Base-by-base conservation (phyloP, 2,888 invertebrate genomes). In the Drosophila quinaria region DNA sequence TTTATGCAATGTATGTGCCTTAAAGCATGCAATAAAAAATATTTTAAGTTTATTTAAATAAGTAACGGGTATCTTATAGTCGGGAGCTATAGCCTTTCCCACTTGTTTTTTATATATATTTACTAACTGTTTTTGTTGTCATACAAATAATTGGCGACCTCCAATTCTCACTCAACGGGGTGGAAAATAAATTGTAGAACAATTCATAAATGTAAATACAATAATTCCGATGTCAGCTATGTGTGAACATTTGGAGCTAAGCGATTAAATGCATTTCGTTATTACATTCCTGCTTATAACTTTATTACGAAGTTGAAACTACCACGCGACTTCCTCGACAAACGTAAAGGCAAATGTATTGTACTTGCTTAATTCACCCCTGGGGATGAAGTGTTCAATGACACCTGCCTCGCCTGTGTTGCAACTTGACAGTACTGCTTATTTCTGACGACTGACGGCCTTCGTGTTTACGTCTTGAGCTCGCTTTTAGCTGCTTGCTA, bases 241-340 rank as follows among this genome's bases (percentile, higher is more conserved):
- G 55, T 56, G 55, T 56, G 44, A 56, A 56, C 55, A 56, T 56
- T 56, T 44, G 44, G 44, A 56, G 22, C 44, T 44, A 56, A 56
- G 44, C 55, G 55, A 56, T 58, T 58, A 58, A 58, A 58, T 58
- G 58, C 58, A 58, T 58, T 58, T 58, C 58, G 46, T 58, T 58
- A 58, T 58, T 47, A 58, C 58, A 58, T 58, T 58, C 46, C 58
- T 58, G 58, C 46, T 58, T 58, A 58, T 58, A 46, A 25, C 58
- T 47, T 29, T 58, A 58, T 58, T 58, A 58, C 29, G n/a, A 47
- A 47, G 25, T 15, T 35, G 17, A 19, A 35, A 13, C 35, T 25
- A 56, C 46, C 47, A 58, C 58, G 46, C 56, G 46, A 58, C 54
- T 54, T 54, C 10, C 41, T 25, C 37, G 52, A 29, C 39, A 52